These are phyloP conservation scores for Cirrhinus mrigala DNA, from an alignment of 2,797 vertebrate genomes.

Conservation along the genomic window DNA sequence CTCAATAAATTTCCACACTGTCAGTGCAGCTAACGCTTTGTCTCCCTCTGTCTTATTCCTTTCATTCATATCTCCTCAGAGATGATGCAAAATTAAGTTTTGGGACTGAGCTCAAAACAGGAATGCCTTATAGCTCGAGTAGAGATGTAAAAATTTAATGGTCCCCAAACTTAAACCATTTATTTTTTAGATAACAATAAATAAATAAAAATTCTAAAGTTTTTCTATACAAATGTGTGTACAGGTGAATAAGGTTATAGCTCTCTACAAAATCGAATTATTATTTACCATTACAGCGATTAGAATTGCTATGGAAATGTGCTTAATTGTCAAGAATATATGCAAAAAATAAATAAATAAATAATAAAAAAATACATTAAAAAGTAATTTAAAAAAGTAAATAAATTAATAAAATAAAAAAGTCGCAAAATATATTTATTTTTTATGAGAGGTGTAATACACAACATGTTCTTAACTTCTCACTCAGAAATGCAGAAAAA, in stretches of 20 bases:
- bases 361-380: neutral
- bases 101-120: conserved; percentile 40
- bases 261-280: neutral
- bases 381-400: too few relatives aligned
- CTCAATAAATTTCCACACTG: conserved; percentile 65
- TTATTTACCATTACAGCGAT: neutral
- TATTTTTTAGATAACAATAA: neutral
- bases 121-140: conserved; percentile 27
- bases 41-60: conserved; percentile 26
- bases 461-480: neutral
- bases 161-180: neutral
- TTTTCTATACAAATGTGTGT: neutral
- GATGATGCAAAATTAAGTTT: conserved; percentile 47
- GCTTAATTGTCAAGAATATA: neutral
- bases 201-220: neutral
- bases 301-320: neutral
- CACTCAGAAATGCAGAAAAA: neutral
- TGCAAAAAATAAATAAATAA: neutral
- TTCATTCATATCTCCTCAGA: conserved; percentile 44
- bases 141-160: conserved; percentile 9
- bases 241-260: neutral
- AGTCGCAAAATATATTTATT: neutral
- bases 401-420: neutral
- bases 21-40: conserved; percentile 49
- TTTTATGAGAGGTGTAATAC: neutral